Evolutionary conservation across 2,888 invertebrate genomes (phyloP), one percentile per base, ranked within the genome.

Genomic region (Apodemia duryi): DNA sequence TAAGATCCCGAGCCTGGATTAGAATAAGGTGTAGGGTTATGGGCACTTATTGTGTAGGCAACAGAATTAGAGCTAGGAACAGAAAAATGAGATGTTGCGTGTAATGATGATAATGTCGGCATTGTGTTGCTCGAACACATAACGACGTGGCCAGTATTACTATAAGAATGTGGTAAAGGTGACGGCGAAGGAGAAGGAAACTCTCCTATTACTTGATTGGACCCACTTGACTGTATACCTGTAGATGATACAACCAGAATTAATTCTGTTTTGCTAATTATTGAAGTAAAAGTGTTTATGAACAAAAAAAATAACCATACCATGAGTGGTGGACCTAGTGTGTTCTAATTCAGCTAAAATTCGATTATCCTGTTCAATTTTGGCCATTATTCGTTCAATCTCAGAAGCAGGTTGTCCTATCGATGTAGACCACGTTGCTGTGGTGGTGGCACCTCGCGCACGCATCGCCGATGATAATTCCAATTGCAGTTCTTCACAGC

Each of bases 321-420:
- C 94, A 82, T 94, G 91, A 63, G 94, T 95, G 60, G 94, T 94
- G 70, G 95, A 94, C 81, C 97, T 94, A 74, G 95, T 95, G 84
- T 97, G 97, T 84, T 98, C 98, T 80, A 98, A 91, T 83, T 98
- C 98, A 72, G 98, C 97, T 80, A 98, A 93, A 77, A 98, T 96
- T 77, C 96, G 94, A 91, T 96, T 96, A 91, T 95, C 95, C 88
- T 97, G 98, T 88, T 98, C 97, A 79, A 98, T 97, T 93, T 98
- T 98, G 74, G 97, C 97, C 96, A 98, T 97, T 85, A 98, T 97
- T 80, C 97, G 94, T 88, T 98, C 97, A 83, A 98, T 97, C 92
- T 98, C 97, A 57, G 95, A 94, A 71, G 94, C 94, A 0, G 91
- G 90, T 75, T 87, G 88, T 57, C 86, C 81, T 79, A 93, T 79